These are phyloP conservation scores for Drosophila subquinaria DNA, from an alignment of 2,888 invertebrate genomes.

Conservation along the genomic window DNA sequence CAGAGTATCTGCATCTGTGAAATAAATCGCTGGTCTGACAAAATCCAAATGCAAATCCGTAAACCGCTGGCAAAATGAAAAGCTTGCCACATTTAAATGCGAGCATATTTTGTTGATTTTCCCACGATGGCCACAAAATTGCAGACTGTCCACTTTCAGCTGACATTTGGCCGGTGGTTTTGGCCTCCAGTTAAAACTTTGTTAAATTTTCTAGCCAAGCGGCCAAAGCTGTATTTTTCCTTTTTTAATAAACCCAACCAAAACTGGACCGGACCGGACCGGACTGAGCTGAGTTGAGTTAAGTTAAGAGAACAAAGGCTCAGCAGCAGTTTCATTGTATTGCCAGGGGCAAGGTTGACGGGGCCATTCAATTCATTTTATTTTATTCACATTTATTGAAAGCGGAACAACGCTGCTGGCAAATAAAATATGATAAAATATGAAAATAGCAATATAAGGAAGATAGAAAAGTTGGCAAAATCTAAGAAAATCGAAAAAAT, in stretches of 20 bases:
- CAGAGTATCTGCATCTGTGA: conserved; percentile 46
- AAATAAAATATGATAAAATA: conserved; percentile 66
- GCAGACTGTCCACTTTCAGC: conserved; percentile 60
- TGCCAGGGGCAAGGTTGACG: conserved; percentile 62
- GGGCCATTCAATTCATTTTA: conserved; percentile 62
- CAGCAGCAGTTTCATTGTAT: conserved; percentile 24
- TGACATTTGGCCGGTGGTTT: conserved; percentile 70
- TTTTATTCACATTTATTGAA: conserved; percentile 75
- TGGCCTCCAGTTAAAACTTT: conserved; percentile 49
- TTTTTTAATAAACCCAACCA: conserved; percentile 62
- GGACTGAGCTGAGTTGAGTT: not conserved
- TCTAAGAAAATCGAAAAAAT: conserved; percentile 7
- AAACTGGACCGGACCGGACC: not conserved
- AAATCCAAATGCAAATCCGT: conserved; percentile 58
- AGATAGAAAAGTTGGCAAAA: not conserved
- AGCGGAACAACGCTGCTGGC: conserved; percentile 60
- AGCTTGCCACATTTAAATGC: conserved; percentile 39
- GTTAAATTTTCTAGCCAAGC: conserved; percentile 51
- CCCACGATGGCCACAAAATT: conserved; percentile 27
- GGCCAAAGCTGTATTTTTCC: conserved; percentile 24
- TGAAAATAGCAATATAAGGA: conserved; percentile 33
- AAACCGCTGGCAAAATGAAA: conserved; percentile 24
- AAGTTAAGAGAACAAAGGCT: conserved; percentile 41
- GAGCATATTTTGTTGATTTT: conserved; percentile 27
- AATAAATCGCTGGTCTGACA: conserved; percentile 29